Percentiles rank a stretch among this genome's conserved stretches.
These are phyloP conservation scores for Drosophila neocordata DNA, from an alignment of 1,140 invertebrate species.

Conservation along the genomic window DNA sequence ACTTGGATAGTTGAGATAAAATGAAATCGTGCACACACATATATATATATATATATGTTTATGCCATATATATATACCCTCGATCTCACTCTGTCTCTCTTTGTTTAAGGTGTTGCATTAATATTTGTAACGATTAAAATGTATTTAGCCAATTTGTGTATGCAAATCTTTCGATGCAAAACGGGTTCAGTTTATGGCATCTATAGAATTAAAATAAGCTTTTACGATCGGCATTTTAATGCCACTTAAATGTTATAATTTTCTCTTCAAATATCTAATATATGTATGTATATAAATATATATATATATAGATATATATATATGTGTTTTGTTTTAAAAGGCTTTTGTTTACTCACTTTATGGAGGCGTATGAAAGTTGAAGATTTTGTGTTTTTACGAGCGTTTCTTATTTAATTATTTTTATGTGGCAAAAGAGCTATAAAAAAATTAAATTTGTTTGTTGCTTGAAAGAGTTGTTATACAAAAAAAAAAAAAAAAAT, in stretches of 20 bases:
- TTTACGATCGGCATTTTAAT: conserved; percentile 58
- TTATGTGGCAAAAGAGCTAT: conserved; percentile 50
- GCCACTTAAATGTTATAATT: conserved; percentile 71
- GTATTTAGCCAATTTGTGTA: conserved; percentile 64
- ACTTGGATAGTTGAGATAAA: conserved; percentile 73
- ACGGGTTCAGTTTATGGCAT: conserved; percentile 36
- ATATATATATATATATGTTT: no score
- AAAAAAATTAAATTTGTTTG: conserved; percentile 43
- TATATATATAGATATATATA: neutral
- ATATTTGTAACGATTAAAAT: conserved; percentile 64
- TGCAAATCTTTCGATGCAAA: conserved; percentile 48
- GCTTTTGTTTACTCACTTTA: conserved; percentile 52
- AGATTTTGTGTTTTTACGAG: conserved; percentile 53
- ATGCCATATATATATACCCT: neutral
- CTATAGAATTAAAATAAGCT: conserved; percentile 11
- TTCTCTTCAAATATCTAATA: conserved; percentile 72
- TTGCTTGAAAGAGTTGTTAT: conserved; percentile 43
- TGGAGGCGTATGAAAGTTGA: conserved; percentile 45
- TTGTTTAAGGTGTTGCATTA: conserved; percentile 44
- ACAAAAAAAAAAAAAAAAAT: conserved; percentile 34
- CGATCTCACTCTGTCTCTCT: neutral
- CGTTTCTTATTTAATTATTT: conserved; percentile 72
- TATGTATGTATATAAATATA: neutral
- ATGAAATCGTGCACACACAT: neutral
- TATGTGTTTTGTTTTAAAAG: conserved; percentile 17